Percentiles rank a stretch among this genome's conserved stretches.
phyloP scores from a whole-genome alignment of 2,797 vertebrate species.

The Microctenopoma steveboyesi region DNA sequence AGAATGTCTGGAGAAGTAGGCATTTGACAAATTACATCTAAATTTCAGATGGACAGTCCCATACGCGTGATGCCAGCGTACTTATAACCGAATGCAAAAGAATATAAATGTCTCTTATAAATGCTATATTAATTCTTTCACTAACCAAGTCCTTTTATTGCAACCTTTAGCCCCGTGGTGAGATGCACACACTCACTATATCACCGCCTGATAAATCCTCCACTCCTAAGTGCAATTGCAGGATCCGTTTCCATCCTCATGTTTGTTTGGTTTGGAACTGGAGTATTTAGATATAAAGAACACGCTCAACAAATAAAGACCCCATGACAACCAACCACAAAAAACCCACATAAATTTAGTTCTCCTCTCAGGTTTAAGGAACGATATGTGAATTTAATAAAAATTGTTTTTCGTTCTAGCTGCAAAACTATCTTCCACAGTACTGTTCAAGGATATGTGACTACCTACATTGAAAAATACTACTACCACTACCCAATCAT shows the following conservation, averaged over 20 bases:
- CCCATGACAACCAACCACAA: not conserved
- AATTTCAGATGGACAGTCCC: not conserved
- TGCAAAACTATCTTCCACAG: not conserved
- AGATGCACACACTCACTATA: slow-evolving; percentile 21
- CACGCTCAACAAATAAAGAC: slow-evolving; percentile 2
- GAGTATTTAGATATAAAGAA: slow-evolving; percentile 6
- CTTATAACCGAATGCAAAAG: not conserved
- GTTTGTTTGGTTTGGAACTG: not conserved
- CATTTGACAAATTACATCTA: too few relatives aligned
- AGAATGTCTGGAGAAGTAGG: not conserved
- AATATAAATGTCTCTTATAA: not conserved
- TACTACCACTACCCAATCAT: not conserved
- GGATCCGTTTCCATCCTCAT: not conserved
- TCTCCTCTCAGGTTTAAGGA: not conserved
- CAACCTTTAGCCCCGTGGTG: slow-evolving; percentile 10
- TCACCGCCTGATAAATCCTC: slow-evolving; percentile 7
- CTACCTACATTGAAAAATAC: not conserved
- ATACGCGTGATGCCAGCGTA: not conserved
- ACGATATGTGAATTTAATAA: slow-evolving; percentile 12
- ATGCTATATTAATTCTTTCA: slow-evolving; percentile 1
- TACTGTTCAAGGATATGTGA: not conserved
- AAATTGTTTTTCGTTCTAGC: not conserved
- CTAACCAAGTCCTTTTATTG: not conserved
- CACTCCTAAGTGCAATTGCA: not conserved
- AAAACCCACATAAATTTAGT: not conserved